These are phyloP conservation scores for Cololabis saira DNA, from an alignment of 2,113 vertebrate species.

Conservation along the genomic window DNA sequence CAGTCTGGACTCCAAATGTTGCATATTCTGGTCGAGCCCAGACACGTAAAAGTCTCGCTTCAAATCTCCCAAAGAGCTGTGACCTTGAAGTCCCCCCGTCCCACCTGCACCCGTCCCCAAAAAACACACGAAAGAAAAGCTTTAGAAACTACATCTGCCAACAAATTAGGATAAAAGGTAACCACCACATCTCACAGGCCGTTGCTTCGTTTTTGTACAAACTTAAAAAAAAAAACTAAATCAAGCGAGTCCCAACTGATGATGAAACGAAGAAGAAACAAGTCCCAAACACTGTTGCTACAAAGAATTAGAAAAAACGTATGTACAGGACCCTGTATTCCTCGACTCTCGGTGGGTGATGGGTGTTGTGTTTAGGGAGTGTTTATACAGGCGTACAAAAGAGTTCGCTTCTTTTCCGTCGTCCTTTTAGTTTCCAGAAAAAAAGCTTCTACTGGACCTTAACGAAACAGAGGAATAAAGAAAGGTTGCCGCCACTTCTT, in stretches of 20 bases:
- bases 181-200: conserved; percentile 78
- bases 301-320: conserved; percentile 95
- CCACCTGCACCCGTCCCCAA: not conserved
- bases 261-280: conserved; percentile 86
- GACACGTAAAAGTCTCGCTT: conserved; percentile 51
- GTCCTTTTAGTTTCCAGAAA: conserved; percentile 43
- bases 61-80: conserved; percentile 68
- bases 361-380: conserved; percentile 67
- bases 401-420: conserved; percentile 41
- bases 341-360: conserved; percentile 76
- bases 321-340: conserved; percentile 99
- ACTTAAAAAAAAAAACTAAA: conserved; percentile 54
- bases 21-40: conserved; percentile 80
- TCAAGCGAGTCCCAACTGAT: conserved; percentile 75
- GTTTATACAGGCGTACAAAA: conserved; percentile 73
- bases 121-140: conserved; percentile 72
- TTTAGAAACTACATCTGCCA: conserved; percentile 87
- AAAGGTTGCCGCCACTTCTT: conserved; percentile 4
- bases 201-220: conserved; percentile 83
- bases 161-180: conserved; percentile 81
- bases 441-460: conserved; percentile 61
- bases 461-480: conserved; percentile 14
- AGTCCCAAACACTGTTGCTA: conserved; percentile 94
- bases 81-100: conserved; percentile 44
- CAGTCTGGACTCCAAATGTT: conserved; percentile 71